Evolutionary conservation across 2,888 invertebrate genomes (phyloP), one percentile per base, ranked within the genome.

Genomic region (Athrips mouffetella): DNA sequence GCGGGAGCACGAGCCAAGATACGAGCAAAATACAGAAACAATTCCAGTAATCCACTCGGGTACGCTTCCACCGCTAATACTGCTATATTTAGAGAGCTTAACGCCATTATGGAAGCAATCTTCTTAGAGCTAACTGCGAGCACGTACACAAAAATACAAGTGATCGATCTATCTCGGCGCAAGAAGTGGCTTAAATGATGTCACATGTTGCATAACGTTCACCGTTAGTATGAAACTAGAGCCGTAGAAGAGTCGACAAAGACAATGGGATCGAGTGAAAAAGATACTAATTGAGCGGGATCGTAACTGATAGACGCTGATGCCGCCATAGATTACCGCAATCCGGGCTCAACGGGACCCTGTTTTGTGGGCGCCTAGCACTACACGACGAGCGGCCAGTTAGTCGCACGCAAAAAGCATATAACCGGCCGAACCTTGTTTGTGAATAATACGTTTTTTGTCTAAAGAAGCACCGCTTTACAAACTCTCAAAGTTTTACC

Each of bases 311-410:
- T 63, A 59, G 60, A 65, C 65, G 68, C 63, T 62, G 67, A 70
- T 68, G 66, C 60, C 59, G 66, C 63, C 67, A 63, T 53, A 65
- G 73, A 74, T 78, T 77, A 80, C 77, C 76, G 77, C 75, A 77
- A 80, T 67, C 64, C 66, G 69, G 70, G 63, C 70, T 68, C 67
- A 83, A 82, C 84, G 84, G 82, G 75, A 81, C 63, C 58, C 62
- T 62, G 67, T 67, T 76, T 77, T 76, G 74, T 76, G 68, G 65
- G 59, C 62, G 65, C 58, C 66, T 59, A 60, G 60, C 63, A 16
- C 30, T 31, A 29, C 45, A 37, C 45, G 65, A 67, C 70, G 67
- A 63, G 63, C 57, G 64, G 67, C 62, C 70, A 64, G 69, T 63
- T 68, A 68, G 60, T 58, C 58, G 55, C 45, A 59, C 52, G 62